Evolutionary conservation across 2,888 invertebrate genomes (phyloP).

Genomic region (Phyllotreta striolata): DNA sequence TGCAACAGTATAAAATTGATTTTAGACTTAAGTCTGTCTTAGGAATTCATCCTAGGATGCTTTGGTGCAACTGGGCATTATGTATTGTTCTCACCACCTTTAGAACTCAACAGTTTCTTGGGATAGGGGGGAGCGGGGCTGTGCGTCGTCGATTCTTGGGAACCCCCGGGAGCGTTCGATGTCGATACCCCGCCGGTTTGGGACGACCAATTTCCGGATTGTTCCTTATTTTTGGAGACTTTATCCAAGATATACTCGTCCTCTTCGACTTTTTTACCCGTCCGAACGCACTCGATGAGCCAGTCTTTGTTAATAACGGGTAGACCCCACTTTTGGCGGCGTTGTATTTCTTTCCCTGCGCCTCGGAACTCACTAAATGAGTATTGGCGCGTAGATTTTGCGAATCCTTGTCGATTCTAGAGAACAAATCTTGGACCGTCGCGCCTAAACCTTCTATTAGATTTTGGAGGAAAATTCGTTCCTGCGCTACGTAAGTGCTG

Average conservation of each 20-base stretch:
- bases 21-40: no score
- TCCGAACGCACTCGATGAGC: slow-evolving; percentile 74
- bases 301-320: slow-evolving; percentile 82
- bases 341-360: slow-evolving; percentile 80
- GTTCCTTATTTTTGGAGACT: slow-evolving; percentile 49
- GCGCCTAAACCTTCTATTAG: slow-evolving; percentile 79
- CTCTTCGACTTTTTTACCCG: slow-evolving; percentile 67
- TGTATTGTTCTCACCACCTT: no score
- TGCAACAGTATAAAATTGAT: no score
- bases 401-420: slow-evolving; percentile 63
- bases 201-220: no score
- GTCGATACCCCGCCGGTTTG: no score
- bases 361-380: slow-evolving; percentile 78
- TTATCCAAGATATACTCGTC: slow-evolving; percentile 68
- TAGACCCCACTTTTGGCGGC: slow-evolving; percentile 87
- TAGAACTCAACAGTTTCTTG: no score
- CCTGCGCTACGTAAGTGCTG: slow-evolving; percentile 77
- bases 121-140: no score
- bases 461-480: slow-evolving; percentile 76
- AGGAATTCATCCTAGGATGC: no score
- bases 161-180: no score
- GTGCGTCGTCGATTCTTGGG: no score
- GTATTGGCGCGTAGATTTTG: slow-evolving; percentile 73
- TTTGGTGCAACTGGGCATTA: no score
- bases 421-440: slow-evolving; percentile 69